A percentile compares a stretch with the other conserved stretches of the same genome.
phyloP scores from a whole-genome alignment of 2,113 vertebrate genomes.

The Athene cunicularia region DNA sequence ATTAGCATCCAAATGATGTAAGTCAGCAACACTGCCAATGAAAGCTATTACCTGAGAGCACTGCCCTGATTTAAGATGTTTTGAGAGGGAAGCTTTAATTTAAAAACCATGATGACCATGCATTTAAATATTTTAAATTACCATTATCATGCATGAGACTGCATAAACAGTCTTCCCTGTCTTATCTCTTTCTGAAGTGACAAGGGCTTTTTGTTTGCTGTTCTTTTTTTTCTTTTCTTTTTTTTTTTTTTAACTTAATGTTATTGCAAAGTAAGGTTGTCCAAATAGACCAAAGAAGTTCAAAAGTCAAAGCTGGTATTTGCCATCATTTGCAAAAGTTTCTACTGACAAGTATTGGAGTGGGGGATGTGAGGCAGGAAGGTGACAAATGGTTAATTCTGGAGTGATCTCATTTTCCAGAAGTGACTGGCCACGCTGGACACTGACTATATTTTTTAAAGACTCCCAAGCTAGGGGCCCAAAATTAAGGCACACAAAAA shows the following conservation, averaged over 20 bases:
- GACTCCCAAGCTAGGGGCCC: background rate
- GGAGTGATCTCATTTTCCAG: background rate
- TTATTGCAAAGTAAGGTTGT: background rate
- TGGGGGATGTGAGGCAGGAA: rapidly evolving
- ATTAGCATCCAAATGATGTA: conserved; percentile 66
- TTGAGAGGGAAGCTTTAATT: conserved; percentile 8
- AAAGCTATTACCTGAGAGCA: conserved; percentile 1
- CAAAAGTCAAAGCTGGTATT: background rate
- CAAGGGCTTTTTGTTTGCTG: background rate
- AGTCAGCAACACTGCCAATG: background rate
- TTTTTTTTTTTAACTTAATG: background rate
- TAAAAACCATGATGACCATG: background rate
- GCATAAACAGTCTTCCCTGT: background rate
- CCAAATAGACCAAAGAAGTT: background rate
- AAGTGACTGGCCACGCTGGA: background rate
- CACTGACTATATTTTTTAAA: background rate
- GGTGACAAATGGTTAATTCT: background rate
- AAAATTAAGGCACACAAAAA: background rate
- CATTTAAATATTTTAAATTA: conserved; percentile 22
- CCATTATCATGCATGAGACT: background rate
- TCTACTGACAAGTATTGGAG: background rate
- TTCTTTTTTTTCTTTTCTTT: background rate
- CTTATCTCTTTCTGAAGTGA: background rate
- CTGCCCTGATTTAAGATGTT: background rate
- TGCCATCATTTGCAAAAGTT: background rate